These are phyloP conservation scores for Pseudolaguvia tuberculata DNA, from an alignment of 2,113 vertebrate species.

Conservation along the genomic window DNA sequence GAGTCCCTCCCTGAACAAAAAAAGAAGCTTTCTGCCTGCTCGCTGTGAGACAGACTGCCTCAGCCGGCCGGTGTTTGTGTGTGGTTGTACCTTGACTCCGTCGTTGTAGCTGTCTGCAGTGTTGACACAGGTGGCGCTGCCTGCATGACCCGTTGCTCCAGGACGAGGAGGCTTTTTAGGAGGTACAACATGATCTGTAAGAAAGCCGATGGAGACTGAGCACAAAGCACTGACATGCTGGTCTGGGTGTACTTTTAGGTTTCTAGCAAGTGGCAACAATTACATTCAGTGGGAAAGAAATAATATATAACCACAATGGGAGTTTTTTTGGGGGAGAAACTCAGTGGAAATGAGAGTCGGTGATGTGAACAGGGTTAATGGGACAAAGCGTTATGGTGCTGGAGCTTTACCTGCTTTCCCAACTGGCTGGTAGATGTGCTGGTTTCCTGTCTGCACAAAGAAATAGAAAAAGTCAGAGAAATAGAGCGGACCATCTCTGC, in stretches of 20 bases:
- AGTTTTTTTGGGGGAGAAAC: neutral
- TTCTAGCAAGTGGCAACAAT: constrained; percentile 16
- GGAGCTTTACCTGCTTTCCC: constrained; percentile 85
- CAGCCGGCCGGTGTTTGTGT: neutral
- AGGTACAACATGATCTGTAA: constrained; percentile 82
- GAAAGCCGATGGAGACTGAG: constrained; percentile 6
- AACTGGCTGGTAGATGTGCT: constrained; percentile 97
- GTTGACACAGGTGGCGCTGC: constrained; percentile 78
- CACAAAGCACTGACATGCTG: constrained; percentile 6
- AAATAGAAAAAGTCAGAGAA: constrained; percentile 58
- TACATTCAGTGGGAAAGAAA: neutral
- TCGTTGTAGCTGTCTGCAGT: constrained; percentile 92
- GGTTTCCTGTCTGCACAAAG: constrained; percentile 83
- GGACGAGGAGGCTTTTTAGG: constrained; percentile 97
- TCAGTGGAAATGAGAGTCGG: neutral
- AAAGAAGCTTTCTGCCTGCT: neutral
- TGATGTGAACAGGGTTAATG: neutral
- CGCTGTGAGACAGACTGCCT: neutral
- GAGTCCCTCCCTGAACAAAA: neutral
- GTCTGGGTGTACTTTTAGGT: neutral
- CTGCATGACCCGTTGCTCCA: constrained; percentile 81
- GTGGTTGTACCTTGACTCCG: constrained; percentile 72
- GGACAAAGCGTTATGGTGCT: constrained; percentile 21
- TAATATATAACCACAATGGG: constrained; percentile 12
- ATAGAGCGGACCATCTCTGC: constrained; percentile 35